Conservation (phyloP, 2,797 vertebrate genomes). For the Peromyscus eremicus region DNA sequence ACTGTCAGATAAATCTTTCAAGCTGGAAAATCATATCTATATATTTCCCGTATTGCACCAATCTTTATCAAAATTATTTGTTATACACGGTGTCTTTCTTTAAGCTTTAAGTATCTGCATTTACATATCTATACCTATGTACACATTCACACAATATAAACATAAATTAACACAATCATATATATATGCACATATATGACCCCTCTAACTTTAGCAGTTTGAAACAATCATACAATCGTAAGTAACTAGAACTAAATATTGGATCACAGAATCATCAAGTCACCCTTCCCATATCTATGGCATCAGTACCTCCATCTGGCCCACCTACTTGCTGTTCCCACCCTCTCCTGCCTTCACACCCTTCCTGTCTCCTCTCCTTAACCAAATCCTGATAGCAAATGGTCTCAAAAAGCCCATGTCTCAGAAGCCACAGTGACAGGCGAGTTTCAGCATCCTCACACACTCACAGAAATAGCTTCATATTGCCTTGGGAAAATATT, state of each 20-base stretch:
- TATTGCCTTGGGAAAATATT: constrained; percentile 64
- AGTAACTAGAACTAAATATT: background rate
- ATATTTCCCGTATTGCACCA: background rate
- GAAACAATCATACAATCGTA: background rate
- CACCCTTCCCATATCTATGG: background rate
- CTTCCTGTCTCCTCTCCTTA: background rate
- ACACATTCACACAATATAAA: background rate
- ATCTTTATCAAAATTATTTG: constrained; percentile 16
- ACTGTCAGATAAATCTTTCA: constrained; percentile 48
- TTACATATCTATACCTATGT: background rate
- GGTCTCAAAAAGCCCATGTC: constrained; percentile 21
- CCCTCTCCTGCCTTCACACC: background rate
- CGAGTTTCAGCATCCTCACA: constrained; percentile 37
- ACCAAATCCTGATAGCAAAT: constrained; percentile 25
- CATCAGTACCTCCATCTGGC: background rate
- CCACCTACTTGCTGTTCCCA: background rate
- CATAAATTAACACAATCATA: background rate
- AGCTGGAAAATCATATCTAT: background rate
- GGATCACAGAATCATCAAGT: background rate
- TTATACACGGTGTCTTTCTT: background rate
- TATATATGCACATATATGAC: background rate
- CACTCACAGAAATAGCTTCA: constrained; percentile 5
- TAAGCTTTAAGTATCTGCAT: background rate
- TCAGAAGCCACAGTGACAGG: background rate
- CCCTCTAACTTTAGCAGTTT: background rate